Evolutionary conservation across 2,113 vertebrate genomes (phyloP).

Genomic region (Saccopteryx leptura): DNA sequence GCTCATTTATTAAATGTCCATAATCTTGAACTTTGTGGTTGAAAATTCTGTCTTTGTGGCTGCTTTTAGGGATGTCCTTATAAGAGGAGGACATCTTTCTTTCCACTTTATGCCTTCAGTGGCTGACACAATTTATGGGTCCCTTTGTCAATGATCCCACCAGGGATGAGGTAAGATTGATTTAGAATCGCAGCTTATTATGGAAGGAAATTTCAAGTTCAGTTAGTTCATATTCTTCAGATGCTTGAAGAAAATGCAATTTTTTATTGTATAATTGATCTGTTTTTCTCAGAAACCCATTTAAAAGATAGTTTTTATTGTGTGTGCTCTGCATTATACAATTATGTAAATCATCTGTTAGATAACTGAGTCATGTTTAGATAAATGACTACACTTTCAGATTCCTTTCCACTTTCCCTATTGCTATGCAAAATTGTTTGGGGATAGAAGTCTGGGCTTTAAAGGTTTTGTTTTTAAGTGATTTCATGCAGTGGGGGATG

Average conservation of each 20-base stretch:
- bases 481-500: background rate
- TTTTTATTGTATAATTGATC: background rate
- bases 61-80: background rate
- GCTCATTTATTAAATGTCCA: conserved; percentile 18
- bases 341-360: background rate
- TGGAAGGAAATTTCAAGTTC: background rate
- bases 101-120: background rate
- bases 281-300: background rate
- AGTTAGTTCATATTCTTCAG: background rate
- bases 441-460: background rate
- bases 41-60: conserved; percentile 10
- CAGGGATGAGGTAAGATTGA: conserved; percentile 19
- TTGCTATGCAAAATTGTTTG: background rate
- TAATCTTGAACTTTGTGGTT: conserved; percentile 17
- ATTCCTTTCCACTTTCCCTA: background rate
- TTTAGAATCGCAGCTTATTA: background rate
- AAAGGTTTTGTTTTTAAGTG: background rate
- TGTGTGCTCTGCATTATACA: background rate
- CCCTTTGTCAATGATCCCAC: conserved; percentile 23
- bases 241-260: background rate
- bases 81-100: background rate
- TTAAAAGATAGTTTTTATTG: background rate
- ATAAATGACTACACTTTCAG: background rate
- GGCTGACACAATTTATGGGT: conserved; percentile 10
- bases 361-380: background rate